These are phyloP conservation scores for Oreochromis grahami DNA, from an alignment of 2,797 vertebrate species.

Conservation along the genomic window DNA sequence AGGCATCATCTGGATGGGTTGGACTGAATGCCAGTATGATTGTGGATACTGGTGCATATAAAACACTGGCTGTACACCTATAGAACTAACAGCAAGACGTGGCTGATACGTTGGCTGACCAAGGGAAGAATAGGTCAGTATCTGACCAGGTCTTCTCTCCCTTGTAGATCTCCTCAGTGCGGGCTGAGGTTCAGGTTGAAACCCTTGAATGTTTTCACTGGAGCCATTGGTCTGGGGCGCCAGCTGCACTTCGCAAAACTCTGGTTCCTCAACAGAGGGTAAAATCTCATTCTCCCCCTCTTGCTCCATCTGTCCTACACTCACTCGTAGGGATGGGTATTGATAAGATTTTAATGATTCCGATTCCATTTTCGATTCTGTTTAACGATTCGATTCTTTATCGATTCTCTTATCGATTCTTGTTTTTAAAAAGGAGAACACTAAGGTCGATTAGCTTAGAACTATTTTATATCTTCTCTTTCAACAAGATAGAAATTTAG, in stretches of 20 bases:
- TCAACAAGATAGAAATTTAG: too few species aligned
- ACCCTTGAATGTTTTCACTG: not conserved
- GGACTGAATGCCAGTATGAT: not conserved
- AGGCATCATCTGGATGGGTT: not conserved
- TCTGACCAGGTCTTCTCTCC: not conserved
- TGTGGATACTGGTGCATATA: not conserved
- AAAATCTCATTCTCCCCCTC: not conserved
- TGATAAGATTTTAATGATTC: too few species aligned
- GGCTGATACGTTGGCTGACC: not conserved
- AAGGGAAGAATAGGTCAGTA: not conserved
- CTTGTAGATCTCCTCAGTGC: not conserved
- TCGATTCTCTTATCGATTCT: too few species aligned
- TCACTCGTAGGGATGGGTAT: too few species aligned
- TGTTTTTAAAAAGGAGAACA: too few species aligned
- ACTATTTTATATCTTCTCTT: too few species aligned
- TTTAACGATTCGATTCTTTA: too few species aligned
- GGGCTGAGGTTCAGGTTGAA: not conserved
- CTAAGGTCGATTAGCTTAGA: too few species aligned
- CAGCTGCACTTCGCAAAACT: not conserved
- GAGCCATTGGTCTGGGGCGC: not conserved
- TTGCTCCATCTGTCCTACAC: not conserved
- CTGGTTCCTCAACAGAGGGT: too few species aligned
- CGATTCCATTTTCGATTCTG: too few species aligned
- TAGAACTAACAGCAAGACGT: not conserved
- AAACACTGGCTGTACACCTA: not conserved